Evolutionary conservation across 2,797 vertebrate species (phyloP).

Genomic region (Alfaro cultratus): DNA sequence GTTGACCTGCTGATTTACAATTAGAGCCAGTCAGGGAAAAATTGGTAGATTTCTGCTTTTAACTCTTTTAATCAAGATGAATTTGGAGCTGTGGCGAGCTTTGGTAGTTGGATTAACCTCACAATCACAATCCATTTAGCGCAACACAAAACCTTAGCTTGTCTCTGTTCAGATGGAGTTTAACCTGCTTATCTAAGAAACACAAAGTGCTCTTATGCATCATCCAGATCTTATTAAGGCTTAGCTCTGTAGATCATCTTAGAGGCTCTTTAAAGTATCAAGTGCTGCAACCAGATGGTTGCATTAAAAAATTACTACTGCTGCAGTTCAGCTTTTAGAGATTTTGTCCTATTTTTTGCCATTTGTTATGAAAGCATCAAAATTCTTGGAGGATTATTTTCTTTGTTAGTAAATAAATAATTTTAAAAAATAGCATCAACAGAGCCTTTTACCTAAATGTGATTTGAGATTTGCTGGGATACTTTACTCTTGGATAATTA

Average conservation of each 20-base stretch:
- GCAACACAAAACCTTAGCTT: background rate
- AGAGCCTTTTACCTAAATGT: background rate
- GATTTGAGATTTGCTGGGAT: background rate
- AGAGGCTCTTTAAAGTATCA: background rate
- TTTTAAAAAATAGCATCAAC: background rate
- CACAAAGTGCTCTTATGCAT: constrained; percentile 5
- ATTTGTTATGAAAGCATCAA: background rate
- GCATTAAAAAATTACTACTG: background rate
- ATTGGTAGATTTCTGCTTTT: background rate
- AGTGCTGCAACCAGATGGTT: background rate
- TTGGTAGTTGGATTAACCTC: background rate
- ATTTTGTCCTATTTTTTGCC: too few species aligned
- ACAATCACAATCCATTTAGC: background rate
- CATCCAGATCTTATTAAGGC: background rate
- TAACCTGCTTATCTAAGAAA: background rate
- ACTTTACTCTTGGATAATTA: background rate
- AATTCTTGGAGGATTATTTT: too few species aligned
- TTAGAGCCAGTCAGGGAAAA: background rate
- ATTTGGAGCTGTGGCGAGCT: background rate
- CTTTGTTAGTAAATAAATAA: background rate
- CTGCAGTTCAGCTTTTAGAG: background rate
- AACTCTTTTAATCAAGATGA: background rate
- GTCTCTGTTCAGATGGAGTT: background rate
- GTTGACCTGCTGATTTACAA: background rate
- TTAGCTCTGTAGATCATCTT: background rate